Base-by-base conservation (phyloP, 2,888 invertebrate species). In the Luperina nickerlii region DNA sequence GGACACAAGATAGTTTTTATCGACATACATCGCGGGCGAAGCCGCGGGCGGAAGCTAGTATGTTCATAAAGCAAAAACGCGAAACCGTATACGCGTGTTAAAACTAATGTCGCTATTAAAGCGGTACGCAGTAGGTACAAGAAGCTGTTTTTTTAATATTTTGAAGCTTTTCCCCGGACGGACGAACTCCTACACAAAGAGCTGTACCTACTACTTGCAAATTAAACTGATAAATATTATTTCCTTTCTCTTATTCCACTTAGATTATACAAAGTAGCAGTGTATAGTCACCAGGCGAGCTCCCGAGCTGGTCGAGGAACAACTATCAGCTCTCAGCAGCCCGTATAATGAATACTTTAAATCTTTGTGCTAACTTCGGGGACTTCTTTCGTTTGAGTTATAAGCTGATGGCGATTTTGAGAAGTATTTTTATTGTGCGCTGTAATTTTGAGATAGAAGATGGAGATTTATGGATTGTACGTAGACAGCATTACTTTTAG, bases 331-430 rank as follows among this genome's bases (percentile, higher is more conserved):
- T 66, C 84, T 70, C 80, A 45, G 71, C 87, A 83, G 83, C 82
- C 74, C 84, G 84, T 85, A 77, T 89, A 89, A 88, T 90, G 89
- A 89, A 90, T 89, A 87, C 89, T 90, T 90, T 89, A 90, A 89
- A 90, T 90, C 90, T 89, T 90, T 85, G 82, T 68, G 72, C 81
- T 86, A 83, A 88, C 88, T 90, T 88, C 68, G 70, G 51, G 18
- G 32, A 62, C 66, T 27, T 71, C 74, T 51, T 65, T 62, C 0
- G 48, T 57, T 66, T 72, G 73, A 76, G 78, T 48, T 8, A 72
- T 67, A 65, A 68, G 62, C 48, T 45, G 15, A 0, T 4, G 57
- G 88, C 81, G 86, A 45, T 71, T 81, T 57, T 9, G 15, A 4
- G 2, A 20, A 13, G 11, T 15, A 13, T 7, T 69, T 69, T 51